Conservation (phyloP, 1,140 invertebrate species). For the Sinella curviseta region DNA sequence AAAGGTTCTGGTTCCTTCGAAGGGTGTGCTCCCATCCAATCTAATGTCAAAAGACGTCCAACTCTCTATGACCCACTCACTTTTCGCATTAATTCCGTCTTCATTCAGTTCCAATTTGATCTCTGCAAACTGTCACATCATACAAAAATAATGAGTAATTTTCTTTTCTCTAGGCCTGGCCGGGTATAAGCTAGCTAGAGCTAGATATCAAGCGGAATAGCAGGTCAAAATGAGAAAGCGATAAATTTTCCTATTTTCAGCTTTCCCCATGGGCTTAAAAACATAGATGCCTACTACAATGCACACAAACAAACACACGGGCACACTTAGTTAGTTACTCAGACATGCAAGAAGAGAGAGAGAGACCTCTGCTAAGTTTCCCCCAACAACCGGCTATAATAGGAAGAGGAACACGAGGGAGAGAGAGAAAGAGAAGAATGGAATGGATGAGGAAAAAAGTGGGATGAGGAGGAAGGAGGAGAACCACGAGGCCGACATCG, state of each 20-base stretch:
- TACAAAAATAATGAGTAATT: conserved; percentile 17
- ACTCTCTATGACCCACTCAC: conserved; percentile 39
- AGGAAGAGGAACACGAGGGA: not conserved
- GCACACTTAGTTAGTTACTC: no score
- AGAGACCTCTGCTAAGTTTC: no score
- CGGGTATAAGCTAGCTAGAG: no score
- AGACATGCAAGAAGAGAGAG: no score
- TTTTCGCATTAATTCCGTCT: conserved; percentile 40
- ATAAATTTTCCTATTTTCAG: conserved; percentile 4
- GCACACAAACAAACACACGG: not conserved
- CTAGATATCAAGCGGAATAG: not conserved
- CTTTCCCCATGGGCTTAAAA: no score
- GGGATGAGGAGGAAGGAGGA: not conserved
- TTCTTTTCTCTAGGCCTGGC: not conserved
- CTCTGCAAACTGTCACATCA: conserved; percentile 33
- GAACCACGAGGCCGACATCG: not conserved
- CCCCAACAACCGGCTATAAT: no score
- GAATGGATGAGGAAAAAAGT: not conserved
- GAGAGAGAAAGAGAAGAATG: not conserved
- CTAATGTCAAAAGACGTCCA: conserved; percentile 41
- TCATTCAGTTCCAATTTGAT: conserved; percentile 44
- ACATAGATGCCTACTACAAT: not conserved
- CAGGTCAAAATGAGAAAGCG: not conserved
- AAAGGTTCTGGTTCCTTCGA: conserved; percentile 22
- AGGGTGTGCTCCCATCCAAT: conserved; percentile 41